Evolutionary conservation across 2,797 vertebrate genomes (phyloP).

Genomic region (Chelmon rostratus): DNA sequence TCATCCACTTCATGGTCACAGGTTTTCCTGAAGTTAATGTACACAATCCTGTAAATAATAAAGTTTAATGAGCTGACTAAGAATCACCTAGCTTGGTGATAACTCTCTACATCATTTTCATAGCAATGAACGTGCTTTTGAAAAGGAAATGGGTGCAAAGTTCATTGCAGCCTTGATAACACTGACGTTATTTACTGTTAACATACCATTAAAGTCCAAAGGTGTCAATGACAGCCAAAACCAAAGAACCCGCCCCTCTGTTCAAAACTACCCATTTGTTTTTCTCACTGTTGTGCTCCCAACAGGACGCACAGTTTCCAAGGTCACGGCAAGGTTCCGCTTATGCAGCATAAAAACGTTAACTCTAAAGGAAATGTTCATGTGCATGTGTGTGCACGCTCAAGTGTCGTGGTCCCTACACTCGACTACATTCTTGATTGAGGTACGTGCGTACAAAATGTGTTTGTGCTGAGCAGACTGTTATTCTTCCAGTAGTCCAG

Average conservation of each 20-base stretch:
- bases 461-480: slow-evolving; percentile 43
- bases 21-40: not conserved
- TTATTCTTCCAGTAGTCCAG: slow-evolving; percentile 52
- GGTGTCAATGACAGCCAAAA: not conserved
- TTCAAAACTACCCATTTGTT: slow-evolving; percentile 4
- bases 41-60: not conserved
- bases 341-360: slow-evolving; percentile 65
- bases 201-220: not conserved
- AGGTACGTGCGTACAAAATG: slow-evolving; percentile 17
- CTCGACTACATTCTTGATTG: slow-evolving; percentile 45
- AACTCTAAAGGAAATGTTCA: slow-evolving; percentile 56
- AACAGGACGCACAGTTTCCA: slow-evolving; percentile 58
- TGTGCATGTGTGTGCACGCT: slow-evolving; percentile 4
- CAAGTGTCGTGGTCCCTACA: slow-evolving; percentile 7
- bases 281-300: slow-evolving; percentile 16
- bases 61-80: not conserved
- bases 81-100: not conserved
- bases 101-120: not conserved
- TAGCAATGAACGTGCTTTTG: not conserved
- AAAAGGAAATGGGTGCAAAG: not conserved
- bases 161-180: not conserved
- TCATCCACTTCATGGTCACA: not conserved
- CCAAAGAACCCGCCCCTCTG: not conserved
- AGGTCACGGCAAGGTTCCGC: slow-evolving; percentile 68
- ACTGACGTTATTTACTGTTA: not conserved